Base-by-base conservation (phyloP, 2,113 vertebrate genomes). In the Excalfactoria chinensis region DNA sequence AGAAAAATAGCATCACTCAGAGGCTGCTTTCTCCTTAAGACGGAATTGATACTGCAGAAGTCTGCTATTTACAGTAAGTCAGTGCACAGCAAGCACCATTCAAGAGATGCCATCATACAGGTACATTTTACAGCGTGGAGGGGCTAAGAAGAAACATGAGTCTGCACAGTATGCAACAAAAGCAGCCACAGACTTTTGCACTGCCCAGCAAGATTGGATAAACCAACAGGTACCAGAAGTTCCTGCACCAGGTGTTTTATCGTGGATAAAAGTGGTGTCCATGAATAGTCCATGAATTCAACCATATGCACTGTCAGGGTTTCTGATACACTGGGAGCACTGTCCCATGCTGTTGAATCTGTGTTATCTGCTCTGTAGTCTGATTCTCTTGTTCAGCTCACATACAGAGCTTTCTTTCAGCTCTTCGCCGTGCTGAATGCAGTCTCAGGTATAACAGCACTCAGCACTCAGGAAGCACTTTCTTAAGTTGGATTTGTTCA, bases 1-100 rank as follows among this genome's bases (percentile, higher is more conserved):
- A 35, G 11, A 3, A 11, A 56, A 62, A 62, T 12, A 46, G 13
- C 11, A 16, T 73, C 2, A 0, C 15, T 73, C 32, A 49, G n/a
- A 63, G 66, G 9, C 44, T 10, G 9, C 26, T 84, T 88, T 71
- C 56, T 70, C 16, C 32, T 34, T 35, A 22, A 34, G 58, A 26
- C 9, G 3, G 44, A 90, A 30, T 9, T 22, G 32, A 11, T 11
- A 5, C 28, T 28, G 40, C 40, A 80, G 26, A 59, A 16, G 40
- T 18, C 32, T 44, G 25, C 43, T 4, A 2, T 64, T 87, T 3
- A 0, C 28, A 46, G 30, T 64, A 35, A 60, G 37, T n/a, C 4
- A 41, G 11, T 8, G 34, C n/a, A 23, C 16, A 35, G 43, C 16
- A 48, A 64, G 37, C 49, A 70, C 22, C 11, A 17, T 30, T 67